These are phyloP conservation scores for Blennius ocellaris DNA, from an alignment of 2,113 vertebrate species.

Conservation along the genomic window DNA sequence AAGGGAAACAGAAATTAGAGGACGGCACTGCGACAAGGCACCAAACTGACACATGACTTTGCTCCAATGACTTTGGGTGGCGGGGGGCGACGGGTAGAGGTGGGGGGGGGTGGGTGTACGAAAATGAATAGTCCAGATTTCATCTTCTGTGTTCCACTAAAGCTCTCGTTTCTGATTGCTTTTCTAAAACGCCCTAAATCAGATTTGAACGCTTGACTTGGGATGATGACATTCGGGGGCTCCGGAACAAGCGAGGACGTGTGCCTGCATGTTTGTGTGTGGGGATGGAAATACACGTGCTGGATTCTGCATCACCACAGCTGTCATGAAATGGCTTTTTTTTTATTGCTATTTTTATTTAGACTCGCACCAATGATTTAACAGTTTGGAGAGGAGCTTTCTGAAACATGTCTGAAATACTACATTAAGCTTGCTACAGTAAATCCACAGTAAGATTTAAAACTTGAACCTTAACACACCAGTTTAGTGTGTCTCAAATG, in stretches of 20 bases:
- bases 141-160: slow-evolving; percentile 53
- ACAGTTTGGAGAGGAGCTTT: slow-evolving; percentile 10
- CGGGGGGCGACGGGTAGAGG: too few relatives aligned
- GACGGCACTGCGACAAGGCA: not conserved
- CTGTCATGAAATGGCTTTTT: not conserved
- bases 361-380: not conserved
- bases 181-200: slow-evolving; percentile 59
- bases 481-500: slow-evolving; percentile 4
- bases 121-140: slow-evolving; percentile 50
- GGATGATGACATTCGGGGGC: slow-evolving; percentile 50
- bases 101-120: not conserved
- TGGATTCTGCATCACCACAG: not conserved
- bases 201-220: slow-evolving; percentile 56
- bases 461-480: slow-evolving; percentile 9
- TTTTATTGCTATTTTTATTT: not conserved
- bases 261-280: slow-evolving; percentile 2
- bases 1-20: slow-evolving; percentile 6
- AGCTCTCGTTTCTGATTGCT: slow-evolving; percentile 49
- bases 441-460: not conserved
- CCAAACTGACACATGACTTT: slow-evolving; percentile 28
- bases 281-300: not conserved
- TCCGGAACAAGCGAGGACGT: slow-evolving; percentile 3
- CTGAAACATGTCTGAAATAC: not conserved
- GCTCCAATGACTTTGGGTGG: slow-evolving; percentile 34
- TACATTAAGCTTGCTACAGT: not conserved